phyloP scores from a whole-genome alignment of 2,113 vertebrate genomes.

The Phaethon lepturus region DNA sequence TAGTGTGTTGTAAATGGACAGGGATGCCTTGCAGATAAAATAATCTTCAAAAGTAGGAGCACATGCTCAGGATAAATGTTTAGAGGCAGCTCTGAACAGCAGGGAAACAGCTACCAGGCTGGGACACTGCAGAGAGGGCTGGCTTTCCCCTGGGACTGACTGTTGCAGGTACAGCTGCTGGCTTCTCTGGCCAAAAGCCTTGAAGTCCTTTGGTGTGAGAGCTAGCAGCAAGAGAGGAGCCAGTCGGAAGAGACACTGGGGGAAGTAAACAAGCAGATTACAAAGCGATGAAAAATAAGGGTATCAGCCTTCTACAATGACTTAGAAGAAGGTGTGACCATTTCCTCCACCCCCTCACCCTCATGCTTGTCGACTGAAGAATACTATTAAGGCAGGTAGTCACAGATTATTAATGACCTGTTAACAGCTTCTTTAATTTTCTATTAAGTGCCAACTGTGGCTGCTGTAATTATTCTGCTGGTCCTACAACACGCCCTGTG shows the following conservation, averaged over 20 bases:
- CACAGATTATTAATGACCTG: constrained; percentile 38
- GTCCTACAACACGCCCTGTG: not conserved
- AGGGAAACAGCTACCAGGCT: not conserved
- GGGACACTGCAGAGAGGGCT: not conserved
- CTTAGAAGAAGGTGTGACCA: constrained; percentile 19
- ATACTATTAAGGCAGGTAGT: constrained; percentile 41
- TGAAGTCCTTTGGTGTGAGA: not conserved
- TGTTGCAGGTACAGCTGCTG: not conserved
- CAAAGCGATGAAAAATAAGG: constrained; percentile 32
- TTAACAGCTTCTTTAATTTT: constrained; percentile 50
- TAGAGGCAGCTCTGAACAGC: not conserved
- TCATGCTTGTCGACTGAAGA: constrained; percentile 33
- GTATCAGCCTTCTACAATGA: not conserved
- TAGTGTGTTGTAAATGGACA: not conserved
- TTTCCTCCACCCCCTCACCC: constrained; percentile 44
- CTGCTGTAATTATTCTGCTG: constrained; percentile 50
- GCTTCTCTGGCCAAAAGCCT: not conserved
- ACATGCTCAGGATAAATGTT: not conserved
- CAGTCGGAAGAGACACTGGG: not conserved
- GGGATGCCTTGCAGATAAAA: not conserved
- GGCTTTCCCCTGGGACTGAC: not conserved
- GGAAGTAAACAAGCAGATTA: constrained; percentile 42
- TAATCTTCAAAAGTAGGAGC: not conserved
- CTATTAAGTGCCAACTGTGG: not conserved
- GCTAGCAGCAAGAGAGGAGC: not conserved